A percentile compares a stretch with the other conserved stretches of the same genome.
Evolutionary conservation across 2,113 vertebrate species (phyloP).

Genomic region (Chinchilla lanigera): DNA sequence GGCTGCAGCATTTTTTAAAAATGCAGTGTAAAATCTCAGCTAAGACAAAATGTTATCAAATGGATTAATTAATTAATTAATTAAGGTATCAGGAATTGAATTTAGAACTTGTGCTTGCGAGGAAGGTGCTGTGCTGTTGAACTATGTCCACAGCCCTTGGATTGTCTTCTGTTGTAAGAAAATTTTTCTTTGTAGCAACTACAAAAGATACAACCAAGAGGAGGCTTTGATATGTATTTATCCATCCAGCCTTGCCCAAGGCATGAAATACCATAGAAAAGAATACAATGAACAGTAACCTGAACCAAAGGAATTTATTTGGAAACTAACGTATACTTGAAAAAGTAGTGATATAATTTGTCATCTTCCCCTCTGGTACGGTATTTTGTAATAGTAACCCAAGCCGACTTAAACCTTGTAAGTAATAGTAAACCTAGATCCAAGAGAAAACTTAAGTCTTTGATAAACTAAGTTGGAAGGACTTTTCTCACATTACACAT

Average conservation of each 20-base stretch:
- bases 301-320: conserved; percentile 31
- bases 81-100: too few species aligned
- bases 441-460: conserved; percentile 93
- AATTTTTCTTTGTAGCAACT: background rate
- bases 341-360: background rate
- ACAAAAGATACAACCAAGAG: background rate
- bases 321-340: background rate
- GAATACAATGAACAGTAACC: background rate
- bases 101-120: too few species aligned
- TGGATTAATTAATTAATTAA: background rate
- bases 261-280: background rate
- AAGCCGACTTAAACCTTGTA: conserved; percentile 50
- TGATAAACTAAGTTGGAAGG: conserved; percentile 89
- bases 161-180: background rate
- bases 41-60: background rate
- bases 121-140: too few species aligned
- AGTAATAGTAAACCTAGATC: conserved; percentile 92
- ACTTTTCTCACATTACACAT: conserved; percentile 31
- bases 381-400: background rate
- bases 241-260: background rate
- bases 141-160: background rate
- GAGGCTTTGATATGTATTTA: background rate
- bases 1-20: background rate
- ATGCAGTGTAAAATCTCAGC: background rate
- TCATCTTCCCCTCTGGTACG: background rate